Conservation (phyloP, 1,140 invertebrate genomes). For the Vollenhovia emeryi region DNA sequence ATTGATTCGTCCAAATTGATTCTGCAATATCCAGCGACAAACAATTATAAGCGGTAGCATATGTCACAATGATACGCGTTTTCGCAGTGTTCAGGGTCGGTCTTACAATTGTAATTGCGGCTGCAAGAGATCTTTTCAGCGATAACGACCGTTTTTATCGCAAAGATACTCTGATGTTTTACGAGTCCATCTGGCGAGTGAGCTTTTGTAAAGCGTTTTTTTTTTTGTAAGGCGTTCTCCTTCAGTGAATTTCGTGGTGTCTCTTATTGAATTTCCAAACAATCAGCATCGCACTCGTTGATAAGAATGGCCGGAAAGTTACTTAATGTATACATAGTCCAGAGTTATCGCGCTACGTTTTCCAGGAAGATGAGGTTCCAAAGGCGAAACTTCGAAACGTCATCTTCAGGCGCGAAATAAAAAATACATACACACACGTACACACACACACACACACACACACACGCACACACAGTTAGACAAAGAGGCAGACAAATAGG, state of each 20-base stretch:
- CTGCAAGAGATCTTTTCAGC: background rate
- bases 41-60: background rate
- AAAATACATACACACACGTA: slow-evolving; percentile 1
- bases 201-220: slow-evolving; percentile 23
- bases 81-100: background rate
- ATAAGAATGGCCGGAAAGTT: slow-evolving; percentile 77
- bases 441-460: background rate
- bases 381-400: slow-evolving; percentile 38
- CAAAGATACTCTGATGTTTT: background rate
- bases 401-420: slow-evolving; percentile 49
- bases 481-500: background rate
- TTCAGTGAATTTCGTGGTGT: slow-evolving; percentile 28
- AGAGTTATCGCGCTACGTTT: slow-evolving; percentile 45
- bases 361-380: slow-evolving; percentile 29
- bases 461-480: background rate
- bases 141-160: background rate
- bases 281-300: slow-evolving; percentile 68
- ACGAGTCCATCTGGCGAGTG: background rate
- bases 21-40: slow-evolving; percentile 16
- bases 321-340: slow-evolving; percentile 75
- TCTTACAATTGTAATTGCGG: background rate
- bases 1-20: slow-evolving; percentile 41
- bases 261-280: slow-evolving; percentile 58
- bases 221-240: too few relatives aligned
- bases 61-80: background rate